Percentiles rank a stretch among this genome's conserved stretches.
phyloP scores from a whole-genome alignment of 2,888 invertebrate genomes.

The Conus canariensis region DNA sequence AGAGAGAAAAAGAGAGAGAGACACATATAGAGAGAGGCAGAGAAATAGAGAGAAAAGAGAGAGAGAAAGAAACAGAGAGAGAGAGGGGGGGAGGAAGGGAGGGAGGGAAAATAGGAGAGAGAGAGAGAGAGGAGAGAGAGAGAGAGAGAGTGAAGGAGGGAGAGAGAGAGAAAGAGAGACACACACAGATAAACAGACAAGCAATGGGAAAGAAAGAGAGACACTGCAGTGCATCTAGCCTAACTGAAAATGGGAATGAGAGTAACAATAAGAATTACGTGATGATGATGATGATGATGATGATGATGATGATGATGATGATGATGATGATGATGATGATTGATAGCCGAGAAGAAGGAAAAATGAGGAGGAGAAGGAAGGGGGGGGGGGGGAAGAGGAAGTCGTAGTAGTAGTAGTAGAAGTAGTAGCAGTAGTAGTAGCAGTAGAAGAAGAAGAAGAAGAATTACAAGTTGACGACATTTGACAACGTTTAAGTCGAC shows the following conservation, averaged over 20 bases:
- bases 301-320: too few species aligned
- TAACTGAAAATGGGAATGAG: too few species aligned
- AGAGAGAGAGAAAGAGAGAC: not conserved
- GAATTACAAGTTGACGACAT: too few species aligned
- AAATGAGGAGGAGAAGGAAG: not conserved
- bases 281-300: too few species aligned
- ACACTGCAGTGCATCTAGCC: too few species aligned
- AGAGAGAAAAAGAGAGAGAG: not conserved
- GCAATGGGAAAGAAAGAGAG: too few species aligned
- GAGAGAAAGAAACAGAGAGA: not conserved
- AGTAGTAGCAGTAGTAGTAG: not conserved
- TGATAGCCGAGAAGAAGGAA: too few species aligned
- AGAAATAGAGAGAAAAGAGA: not conserved
- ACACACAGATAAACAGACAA: too few species aligned
- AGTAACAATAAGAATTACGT: too few species aligned
- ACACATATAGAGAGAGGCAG: not conserved
- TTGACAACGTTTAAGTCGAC: too few species aligned
- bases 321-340: too few species aligned
- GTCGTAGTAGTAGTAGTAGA: not conserved
- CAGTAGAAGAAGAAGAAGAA: not conserved
- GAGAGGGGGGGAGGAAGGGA: too few species aligned
- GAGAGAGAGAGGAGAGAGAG: not conserved
- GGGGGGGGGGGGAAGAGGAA: not conserved
- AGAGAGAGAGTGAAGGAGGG: conserved; percentile 1
- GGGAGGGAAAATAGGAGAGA: not conserved